phyloP scores from a whole-genome alignment of 2,888 invertebrate genomes.

The Labia minor region DNA sequence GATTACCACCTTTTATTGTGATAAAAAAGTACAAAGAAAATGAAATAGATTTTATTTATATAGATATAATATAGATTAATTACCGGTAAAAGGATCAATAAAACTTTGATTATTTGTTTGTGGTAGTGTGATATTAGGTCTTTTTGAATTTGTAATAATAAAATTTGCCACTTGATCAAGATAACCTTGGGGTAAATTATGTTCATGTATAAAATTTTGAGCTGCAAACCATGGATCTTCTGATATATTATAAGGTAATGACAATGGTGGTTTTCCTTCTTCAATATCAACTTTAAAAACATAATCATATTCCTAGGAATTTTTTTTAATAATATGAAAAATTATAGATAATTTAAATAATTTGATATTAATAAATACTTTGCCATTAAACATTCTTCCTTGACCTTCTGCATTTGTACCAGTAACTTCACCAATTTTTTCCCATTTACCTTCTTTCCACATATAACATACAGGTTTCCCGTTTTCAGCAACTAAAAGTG shows the following conservation, averaged over 20 bases:
- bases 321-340: background rate
- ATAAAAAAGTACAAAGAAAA: no score
- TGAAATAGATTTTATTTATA: no score
- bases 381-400: slow-evolving; percentile 65
- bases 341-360: slow-evolving; percentile 29
- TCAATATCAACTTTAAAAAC: slow-evolving; percentile 94
- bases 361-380: slow-evolving; percentile 39
- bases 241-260: slow-evolving; percentile 78
- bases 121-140: slow-evolving; percentile 33
- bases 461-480: slow-evolving; percentile 60
- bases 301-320: slow-evolving; percentile 69
- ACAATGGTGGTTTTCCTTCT: slow-evolving; percentile 75
- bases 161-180: slow-evolving; percentile 86
- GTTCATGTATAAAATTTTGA: slow-evolving; percentile 75
- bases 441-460: slow-evolving; percentile 66
- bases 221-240: slow-evolving; percentile 91
- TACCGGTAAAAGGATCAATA: slow-evolving; percentile 61
- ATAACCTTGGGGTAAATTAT: slow-evolving; percentile 73
- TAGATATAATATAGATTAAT: no score
- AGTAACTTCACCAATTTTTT: slow-evolving; percentile 78
- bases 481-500: slow-evolving; percentile 68
- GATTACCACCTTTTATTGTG: slow-evolving; percentile 51
- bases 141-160: slow-evolving; percentile 69
- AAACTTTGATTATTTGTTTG: slow-evolving; percentile 33
- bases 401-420: slow-evolving; percentile 61